A percentile compares a stretch with the other conserved stretches of the same genome.
phyloP scores from a whole-genome alignment of 2,797 vertebrate genomes.

The Enteromius trimaculatus region DNA sequence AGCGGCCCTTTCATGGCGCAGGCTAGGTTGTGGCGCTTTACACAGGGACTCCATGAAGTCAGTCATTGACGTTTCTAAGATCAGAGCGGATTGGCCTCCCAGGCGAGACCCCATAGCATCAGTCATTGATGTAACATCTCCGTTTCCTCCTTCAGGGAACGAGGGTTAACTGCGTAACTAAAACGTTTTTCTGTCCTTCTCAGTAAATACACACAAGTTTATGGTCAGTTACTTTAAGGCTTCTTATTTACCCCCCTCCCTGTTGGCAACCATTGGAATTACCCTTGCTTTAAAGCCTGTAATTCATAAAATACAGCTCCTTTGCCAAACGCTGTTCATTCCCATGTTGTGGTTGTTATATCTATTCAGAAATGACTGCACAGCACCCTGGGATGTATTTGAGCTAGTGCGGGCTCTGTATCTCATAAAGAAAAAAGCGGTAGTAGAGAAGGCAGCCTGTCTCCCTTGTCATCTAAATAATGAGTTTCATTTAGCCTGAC shows the following conservation, averaged over 20 bases:
- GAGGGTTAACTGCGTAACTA: too few relatives aligned
- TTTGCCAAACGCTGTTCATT: not conserved
- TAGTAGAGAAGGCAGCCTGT: not conserved
- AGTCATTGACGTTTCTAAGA: too few relatives aligned
- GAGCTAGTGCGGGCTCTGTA: not conserved
- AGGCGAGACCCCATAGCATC: too few relatives aligned
- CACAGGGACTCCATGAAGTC: too few relatives aligned
- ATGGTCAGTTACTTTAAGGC: not conserved
- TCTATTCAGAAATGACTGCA: not conserved
- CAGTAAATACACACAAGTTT: not conserved
- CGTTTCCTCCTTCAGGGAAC: too few relatives aligned
- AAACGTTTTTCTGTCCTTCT: not conserved
- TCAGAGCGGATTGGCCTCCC: too few relatives aligned
- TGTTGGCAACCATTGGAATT: not conserved
- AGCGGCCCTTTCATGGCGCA: too few relatives aligned
- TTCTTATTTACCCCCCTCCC: not conserved
- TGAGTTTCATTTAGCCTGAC: constrained; percentile 44
- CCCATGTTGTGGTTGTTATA: not conserved
- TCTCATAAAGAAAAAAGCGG: not conserved
- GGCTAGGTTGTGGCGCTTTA: too few relatives aligned
- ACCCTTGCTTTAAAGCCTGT: not conserved
- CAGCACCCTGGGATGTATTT: constrained; percentile 1
- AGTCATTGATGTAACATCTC: too few relatives aligned
- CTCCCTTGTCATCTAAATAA: constrained; percentile 47
- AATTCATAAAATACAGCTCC: not conserved